phyloP scores from a whole-genome alignment of 2,113 vertebrate species.

The Ictalurus furcatus region DNA sequence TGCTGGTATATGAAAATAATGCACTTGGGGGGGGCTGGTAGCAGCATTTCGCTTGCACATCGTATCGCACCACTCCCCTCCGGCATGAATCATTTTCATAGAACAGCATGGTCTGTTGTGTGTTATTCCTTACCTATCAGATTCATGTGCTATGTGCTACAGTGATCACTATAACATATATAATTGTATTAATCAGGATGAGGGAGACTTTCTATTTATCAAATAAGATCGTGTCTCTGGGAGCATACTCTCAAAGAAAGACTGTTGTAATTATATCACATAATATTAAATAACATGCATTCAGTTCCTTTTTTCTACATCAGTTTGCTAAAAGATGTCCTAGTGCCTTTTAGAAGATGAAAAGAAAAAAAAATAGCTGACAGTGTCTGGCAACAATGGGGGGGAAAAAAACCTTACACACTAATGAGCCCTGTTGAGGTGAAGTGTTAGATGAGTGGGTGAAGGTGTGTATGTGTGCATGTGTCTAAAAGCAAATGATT shows the following conservation, averaged over 20 bases:
- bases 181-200: not conserved
- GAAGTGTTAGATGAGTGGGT: constrained; percentile 22
- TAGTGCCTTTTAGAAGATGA: not conserved
- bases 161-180: not conserved
- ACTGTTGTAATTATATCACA: not conserved
- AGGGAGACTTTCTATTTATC: not conserved
- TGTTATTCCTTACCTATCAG: not conserved
- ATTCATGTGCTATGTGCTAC: not conserved
- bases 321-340: constrained; percentile 9
- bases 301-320: not conserved
- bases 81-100: not conserved
- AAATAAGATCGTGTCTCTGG: not conserved
- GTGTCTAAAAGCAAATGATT: not conserved
- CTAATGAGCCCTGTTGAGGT: constrained; percentile 33
- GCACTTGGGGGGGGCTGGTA: too few species aligned
- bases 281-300: constrained; percentile 4
- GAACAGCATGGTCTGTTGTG: not conserved
- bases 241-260: not conserved
- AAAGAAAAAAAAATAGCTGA: constrained; percentile 21
- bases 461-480: constrained; percentile 22
- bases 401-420: not conserved
- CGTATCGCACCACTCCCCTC: not conserved
- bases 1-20: too few species aligned
- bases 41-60: not conserved
- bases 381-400: constrained; percentile 1